phyloP scores from a whole-genome alignment of 2,888 invertebrate genomes.

The Bombyx huttoni region DNA sequence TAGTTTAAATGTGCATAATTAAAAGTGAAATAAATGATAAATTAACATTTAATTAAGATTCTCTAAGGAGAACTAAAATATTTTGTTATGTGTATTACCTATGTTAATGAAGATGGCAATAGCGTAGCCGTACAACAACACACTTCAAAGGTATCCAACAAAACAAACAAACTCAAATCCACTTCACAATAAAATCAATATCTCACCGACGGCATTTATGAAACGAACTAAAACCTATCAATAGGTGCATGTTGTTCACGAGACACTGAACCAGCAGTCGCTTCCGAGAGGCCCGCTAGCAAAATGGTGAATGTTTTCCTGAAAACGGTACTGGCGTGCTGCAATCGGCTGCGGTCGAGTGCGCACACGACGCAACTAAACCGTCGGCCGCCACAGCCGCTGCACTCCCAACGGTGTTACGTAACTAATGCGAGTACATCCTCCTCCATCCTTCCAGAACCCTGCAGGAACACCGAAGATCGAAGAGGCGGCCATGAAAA shows the following conservation, averaged over 20 bases:
- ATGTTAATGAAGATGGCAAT: neutral
- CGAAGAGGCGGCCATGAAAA: slow-evolving; percentile 64
- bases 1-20: too few species aligned
- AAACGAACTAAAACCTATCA: slow-evolving; percentile 15
- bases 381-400: slow-evolving; percentile 45
- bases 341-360: slow-evolving; percentile 52
- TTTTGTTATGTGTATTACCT: neutral
- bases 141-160: neutral
- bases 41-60: too few species aligned
- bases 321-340: slow-evolving; percentile 59
- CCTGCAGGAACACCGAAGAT: slow-evolving; percentile 36
- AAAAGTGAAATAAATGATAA: too few species aligned
- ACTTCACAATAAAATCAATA: slow-evolving; percentile 7
- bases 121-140: neutral
- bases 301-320: slow-evolving; percentile 68
- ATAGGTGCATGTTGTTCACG: slow-evolving; percentile 27
- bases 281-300: slow-evolving; percentile 41
- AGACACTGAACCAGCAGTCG: slow-evolving; percentile 31
- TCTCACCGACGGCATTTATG: slow-evolving; percentile 19
- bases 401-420: slow-evolving; percentile 58
- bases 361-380: slow-evolving; percentile 48
- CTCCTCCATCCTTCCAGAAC: slow-evolving; percentile 27
- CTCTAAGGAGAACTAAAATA: too few species aligned
- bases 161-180: neutral
- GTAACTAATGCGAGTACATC: slow-evolving; percentile 61